Conservation (phyloP, 2,113 vertebrate species). For the Agapornis roseicollis region DNA sequence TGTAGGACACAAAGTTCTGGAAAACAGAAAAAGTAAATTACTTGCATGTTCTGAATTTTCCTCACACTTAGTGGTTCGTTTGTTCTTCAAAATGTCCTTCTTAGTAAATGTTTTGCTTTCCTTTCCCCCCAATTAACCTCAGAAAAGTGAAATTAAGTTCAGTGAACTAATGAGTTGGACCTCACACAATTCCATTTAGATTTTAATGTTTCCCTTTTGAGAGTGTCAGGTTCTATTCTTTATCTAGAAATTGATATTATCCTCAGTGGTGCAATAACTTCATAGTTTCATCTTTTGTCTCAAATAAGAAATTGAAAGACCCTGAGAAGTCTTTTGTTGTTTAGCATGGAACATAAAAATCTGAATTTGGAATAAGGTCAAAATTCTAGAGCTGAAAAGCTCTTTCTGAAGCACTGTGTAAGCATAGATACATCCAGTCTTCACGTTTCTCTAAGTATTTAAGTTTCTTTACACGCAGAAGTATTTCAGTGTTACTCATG, state of each 20-base stretch:
- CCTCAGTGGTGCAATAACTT: not conserved
- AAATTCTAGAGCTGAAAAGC: not conserved
- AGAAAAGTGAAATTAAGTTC: not conserved
- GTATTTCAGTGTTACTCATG: not conserved
- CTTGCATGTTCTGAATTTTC: not conserved
- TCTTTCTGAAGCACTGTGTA: not conserved
- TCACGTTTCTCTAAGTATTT: not conserved
- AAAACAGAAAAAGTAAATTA: conserved; percentile 39
- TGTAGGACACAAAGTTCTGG: not conserved
- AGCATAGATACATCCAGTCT: not conserved
- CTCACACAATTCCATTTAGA: not conserved
- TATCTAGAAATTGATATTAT: not conserved
- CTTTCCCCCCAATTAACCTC: not conserved
- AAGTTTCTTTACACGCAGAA: not conserved
- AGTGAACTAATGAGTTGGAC: not conserved
- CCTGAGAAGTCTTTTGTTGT: not conserved
- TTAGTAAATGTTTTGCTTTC: not conserved
- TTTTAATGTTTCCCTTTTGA: not conserved
- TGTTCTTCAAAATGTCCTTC: not conserved
- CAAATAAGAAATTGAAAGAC: not conserved
- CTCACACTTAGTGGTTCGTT: not conserved
- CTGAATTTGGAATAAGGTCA: not conserved
- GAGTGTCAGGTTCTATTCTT: not conserved
- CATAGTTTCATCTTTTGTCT: not conserved
- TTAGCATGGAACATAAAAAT: fast-evolving